These are phyloP conservation scores for Sander vitreus DNA, from an alignment of 2,113 vertebrate species.

Conservation along the genomic window DNA sequence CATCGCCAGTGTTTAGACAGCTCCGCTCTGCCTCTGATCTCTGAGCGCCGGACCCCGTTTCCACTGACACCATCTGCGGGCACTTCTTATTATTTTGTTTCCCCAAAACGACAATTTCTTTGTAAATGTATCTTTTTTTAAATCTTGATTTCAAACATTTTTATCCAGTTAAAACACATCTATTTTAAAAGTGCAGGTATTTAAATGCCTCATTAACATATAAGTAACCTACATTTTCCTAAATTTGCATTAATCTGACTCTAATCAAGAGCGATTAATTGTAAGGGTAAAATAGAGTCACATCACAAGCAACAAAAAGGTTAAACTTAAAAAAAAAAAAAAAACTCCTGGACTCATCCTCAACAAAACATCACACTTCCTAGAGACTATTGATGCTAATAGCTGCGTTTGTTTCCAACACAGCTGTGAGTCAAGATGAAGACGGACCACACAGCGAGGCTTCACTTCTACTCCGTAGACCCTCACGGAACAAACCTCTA, in stretches of 20 bases:
- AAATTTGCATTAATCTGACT: neutral
- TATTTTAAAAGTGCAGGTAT: neutral
- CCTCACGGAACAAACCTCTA: neutral
- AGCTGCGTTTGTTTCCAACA: slow-evolving; percentile 30
- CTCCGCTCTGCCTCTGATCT: slow-evolving; percentile 47
- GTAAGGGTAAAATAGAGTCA: neutral
- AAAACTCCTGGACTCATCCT: neutral
- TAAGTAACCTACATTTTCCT: neutral
- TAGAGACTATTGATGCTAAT: neutral
- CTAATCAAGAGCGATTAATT: neutral
- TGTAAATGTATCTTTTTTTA: fast-evolving
- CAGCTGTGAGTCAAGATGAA: slow-evolving; percentile 46
- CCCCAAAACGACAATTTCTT: neutral
- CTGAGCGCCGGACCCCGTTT: slow-evolving; percentile 7
- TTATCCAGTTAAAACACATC: neutral
- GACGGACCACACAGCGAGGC: slow-evolving; percentile 52
- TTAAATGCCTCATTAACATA: neutral
- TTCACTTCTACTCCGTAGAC: neutral
- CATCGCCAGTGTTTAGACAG: slow-evolving; percentile 67
- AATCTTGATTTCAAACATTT: neutral
- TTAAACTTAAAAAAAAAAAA: slow-evolving; percentile 15
- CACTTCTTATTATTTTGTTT: neutral
- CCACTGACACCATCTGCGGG: slow-evolving; percentile 17
- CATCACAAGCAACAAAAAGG: neutral
- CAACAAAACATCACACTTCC: slow-evolving; percentile 30